Percentiles rank a stretch among this genome's conserved stretches.
Evolutionary conservation across 2,797 vertebrate genomes (phyloP).

Genomic region (Xyrichtys novacula): DNA sequence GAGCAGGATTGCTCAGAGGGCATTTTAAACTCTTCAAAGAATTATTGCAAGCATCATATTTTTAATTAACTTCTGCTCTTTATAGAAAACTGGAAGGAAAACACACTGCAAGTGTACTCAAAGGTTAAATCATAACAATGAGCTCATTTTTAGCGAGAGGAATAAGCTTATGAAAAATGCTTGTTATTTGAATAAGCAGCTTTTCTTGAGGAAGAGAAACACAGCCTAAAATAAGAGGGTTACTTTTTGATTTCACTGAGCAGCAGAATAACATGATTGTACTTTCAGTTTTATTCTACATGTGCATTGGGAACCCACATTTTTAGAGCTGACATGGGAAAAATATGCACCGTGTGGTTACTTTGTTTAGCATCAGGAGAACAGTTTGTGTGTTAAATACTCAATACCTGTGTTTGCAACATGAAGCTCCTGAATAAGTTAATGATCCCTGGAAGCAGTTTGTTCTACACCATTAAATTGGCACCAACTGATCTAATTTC

Average conservation of each 20-base stretch:
- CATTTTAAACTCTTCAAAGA: constrained; percentile 60
- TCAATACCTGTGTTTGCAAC: no score
- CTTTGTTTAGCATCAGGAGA: no score
- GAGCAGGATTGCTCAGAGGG: constrained; percentile 40
- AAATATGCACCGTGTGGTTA: no score
- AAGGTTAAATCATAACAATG: constrained; percentile 31
- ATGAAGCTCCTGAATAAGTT: no score
- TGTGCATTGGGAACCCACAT: no score
- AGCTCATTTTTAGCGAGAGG: constrained; percentile 35
- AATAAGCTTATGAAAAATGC: constrained; percentile 29
- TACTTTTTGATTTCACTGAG: neutral
- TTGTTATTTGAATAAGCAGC: constrained; percentile 25
- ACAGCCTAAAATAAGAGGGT: neutral
- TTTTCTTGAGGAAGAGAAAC: constrained; percentile 26
- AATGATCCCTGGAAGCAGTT: no score
- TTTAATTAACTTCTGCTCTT: constrained; percentile 59
- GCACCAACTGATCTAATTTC: no score
- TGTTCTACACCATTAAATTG: no score
- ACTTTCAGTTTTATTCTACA: no score
- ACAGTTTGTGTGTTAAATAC: no score
- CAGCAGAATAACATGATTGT: neutral
- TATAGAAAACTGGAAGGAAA: constrained; percentile 36
- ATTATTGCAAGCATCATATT: constrained; percentile 56
- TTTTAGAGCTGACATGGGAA: no score
- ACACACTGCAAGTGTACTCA: constrained; percentile 19